These are phyloP conservation scores for Heterotis niloticus DNA, from an alignment of 2,113 vertebrate species.

Conservation along the genomic window DNA sequence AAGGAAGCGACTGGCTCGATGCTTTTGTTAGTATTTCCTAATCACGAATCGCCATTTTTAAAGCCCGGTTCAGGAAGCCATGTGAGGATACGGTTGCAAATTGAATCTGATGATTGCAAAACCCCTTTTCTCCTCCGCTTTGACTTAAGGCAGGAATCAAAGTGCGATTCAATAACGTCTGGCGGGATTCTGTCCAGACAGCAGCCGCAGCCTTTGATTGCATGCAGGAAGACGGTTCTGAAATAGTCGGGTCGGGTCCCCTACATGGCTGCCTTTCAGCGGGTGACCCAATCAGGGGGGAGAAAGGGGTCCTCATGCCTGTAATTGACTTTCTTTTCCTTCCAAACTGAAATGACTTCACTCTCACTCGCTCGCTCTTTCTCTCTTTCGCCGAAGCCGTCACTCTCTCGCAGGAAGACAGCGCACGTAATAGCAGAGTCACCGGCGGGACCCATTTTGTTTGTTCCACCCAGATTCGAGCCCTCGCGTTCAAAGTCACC, in stretches of 20 bases:
- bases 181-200: constrained; percentile 38
- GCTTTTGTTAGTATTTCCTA: constrained; percentile 38
- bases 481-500: no score
- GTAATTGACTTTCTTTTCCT: constrained; percentile 8
- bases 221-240: constrained; percentile 23
- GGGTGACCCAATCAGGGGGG: background rate
- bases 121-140: constrained; percentile 22
- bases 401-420: background rate
- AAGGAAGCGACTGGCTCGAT: constrained; percentile 28
- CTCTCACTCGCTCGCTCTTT: constrained; percentile 16
- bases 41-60: constrained; percentile 47
- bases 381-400: background rate
- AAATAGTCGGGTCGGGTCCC: constrained; percentile 38
- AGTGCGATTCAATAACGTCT: constrained; percentile 18
- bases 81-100: constrained; percentile 39
- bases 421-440: no score
- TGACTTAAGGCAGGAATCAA: constrained; percentile 34
- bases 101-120: constrained; percentile 11
- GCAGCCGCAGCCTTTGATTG: constrained; percentile 39
- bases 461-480: no score
- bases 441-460: no score
- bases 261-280: background rate
- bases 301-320: constrained; percentile 13
- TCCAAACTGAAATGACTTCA: constrained; percentile 1
- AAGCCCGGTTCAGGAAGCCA: constrained; percentile 30